Base-by-base conservation (phyloP, 2,113 vertebrate genomes). In the Engraulis encrasicolus region DNA sequence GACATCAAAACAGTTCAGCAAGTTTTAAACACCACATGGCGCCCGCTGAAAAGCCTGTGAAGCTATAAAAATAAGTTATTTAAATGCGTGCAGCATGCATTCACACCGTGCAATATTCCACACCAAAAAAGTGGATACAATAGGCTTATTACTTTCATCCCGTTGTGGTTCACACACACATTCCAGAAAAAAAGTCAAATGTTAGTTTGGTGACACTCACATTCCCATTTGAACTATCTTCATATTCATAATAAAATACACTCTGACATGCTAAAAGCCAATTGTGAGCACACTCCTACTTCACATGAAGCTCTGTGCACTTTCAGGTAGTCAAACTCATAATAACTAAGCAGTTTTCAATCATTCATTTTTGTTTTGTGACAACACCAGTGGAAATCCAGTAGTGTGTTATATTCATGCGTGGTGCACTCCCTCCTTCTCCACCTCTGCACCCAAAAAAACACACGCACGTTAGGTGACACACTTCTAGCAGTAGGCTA, bases 11-110 rank as follows among this genome's bases (percentile, higher is more conserved):
- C 1, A 74, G 31, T 36, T 1, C 23, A 3, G 66, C 3, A 14
- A 31, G 66, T 27, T 74, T 27, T 34, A 74, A 74, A 18, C 23
- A 74, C 11, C 66, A 1, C 66, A 74, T 27, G 27, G 66, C 34
- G 12, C 34, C 66, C 27, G 3, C 31, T 12, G 15, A 66, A 27
- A 11, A 9, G 34, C 66, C 66, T 74, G 27, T 74, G 66, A 15
- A 74, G 34, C n/a, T 61, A 27, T 23, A 27, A 23, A 18, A 31
- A 4, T 82, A 83, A 49, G 34, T 66, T 9, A 31, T 78, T 12
- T 49, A 20, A 79, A 2, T 84, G 6, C 93, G 94, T 93, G 94
- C 94, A 48, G 82, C 94, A 93, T 93, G 94, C 94, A 36, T 40
- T 85, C 87, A 88, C 90, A 85, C 87, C 80, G 84, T n/a, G 58